These are phyloP conservation scores for Bos javanicus DNA, from an alignment of 2,113 vertebrate species.

Conservation along the genomic window DNA sequence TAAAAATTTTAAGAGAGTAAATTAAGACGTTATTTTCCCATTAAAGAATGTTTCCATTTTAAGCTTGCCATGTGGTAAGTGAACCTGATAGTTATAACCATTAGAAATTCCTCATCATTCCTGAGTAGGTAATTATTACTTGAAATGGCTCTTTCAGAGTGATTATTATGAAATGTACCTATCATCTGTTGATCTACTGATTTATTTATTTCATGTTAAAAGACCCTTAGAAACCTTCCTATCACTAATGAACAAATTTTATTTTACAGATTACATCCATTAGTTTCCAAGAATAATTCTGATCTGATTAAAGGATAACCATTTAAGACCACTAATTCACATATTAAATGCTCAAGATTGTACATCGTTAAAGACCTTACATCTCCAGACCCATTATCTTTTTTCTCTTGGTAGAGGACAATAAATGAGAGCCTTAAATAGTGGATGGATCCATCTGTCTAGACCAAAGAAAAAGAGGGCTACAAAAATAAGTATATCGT, in stretches of 20 bases:
- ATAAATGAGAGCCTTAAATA: conserved; percentile 42
- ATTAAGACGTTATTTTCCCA: conserved; percentile 36
- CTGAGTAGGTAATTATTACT: conserved; percentile 44
- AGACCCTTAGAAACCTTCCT: conserved; percentile 66
- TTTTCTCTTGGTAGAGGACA: conserved; percentile 39
- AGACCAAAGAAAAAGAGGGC: background rate
- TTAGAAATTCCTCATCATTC: conserved; percentile 45
- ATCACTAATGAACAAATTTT: conserved; percentile 65
- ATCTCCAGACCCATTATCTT: conserved; percentile 46
- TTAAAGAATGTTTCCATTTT: conserved; percentile 51
- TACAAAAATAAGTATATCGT: conserved; percentile 21
- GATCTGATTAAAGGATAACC: conserved; percentile 58
- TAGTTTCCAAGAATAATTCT: conserved; percentile 66
- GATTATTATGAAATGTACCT: conserved; percentile 67
- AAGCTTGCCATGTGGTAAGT: conserved; percentile 21
- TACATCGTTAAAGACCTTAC: conserved; percentile 42
- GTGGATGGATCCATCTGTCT: background rate
- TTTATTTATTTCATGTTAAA: conserved; percentile 72
- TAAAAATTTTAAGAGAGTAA: background rate
- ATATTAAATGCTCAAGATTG: conserved; percentile 53
- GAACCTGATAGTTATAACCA: conserved; percentile 32
- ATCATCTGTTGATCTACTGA: conserved; percentile 60
- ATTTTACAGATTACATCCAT: conserved; percentile 66
- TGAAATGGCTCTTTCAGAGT: conserved; percentile 48
- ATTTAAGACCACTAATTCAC: conserved; percentile 60